Evolutionary conservation across 2,797 vertebrate genomes (phyloP), one percentile per base, ranked within the genome.

Genomic region (Microcaecilia unicolor): DNA sequence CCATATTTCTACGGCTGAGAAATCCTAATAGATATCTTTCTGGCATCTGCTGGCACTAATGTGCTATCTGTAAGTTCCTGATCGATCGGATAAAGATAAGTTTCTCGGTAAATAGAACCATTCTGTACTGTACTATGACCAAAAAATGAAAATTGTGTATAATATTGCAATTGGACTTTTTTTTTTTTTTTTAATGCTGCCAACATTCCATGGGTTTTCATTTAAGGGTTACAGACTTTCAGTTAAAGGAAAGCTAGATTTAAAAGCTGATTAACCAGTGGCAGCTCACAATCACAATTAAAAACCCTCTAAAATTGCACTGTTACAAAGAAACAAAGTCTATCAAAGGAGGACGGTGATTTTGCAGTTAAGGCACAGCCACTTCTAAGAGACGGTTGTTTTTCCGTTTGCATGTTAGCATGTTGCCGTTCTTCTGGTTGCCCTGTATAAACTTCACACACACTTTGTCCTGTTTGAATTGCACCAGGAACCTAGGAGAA

Each of bases 381-480:
- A 99, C 95, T 77, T 99, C 96, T 28, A 99, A 86, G 44, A 98
- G 89, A 7, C 93, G 87, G 67, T 97, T 97, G 83, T 94, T 99
- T 86, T 92, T 99, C 70, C 96, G 87, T 57, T 96, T 98, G 85
- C 95, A 99, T 8, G 86, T 78, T 5, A 80, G 92, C 10, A 85
- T 72, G 52, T 76, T 94, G 67, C 91, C 89, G 0, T 96, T 98
- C 56, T 90, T 97, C 52, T 89, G 81, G 58, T 61, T 78, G 31
- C 85, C 86, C 51, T 86, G 91, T 58, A 97, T 83, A 61, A 99
- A 98, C 62, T 97, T 98, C 51, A 99, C 92, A n/a, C 93, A 97
- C 1, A 99, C 96, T 81, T 93, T 97, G 68, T 99, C 93, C 33
- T 97, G 92, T 40, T 91, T 90, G 78, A 99, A 99, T 62, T 98